Base-by-base conservation (phyloP, 2,113 vertebrate genomes). In the Neodontobutis hainanensis region DNA sequence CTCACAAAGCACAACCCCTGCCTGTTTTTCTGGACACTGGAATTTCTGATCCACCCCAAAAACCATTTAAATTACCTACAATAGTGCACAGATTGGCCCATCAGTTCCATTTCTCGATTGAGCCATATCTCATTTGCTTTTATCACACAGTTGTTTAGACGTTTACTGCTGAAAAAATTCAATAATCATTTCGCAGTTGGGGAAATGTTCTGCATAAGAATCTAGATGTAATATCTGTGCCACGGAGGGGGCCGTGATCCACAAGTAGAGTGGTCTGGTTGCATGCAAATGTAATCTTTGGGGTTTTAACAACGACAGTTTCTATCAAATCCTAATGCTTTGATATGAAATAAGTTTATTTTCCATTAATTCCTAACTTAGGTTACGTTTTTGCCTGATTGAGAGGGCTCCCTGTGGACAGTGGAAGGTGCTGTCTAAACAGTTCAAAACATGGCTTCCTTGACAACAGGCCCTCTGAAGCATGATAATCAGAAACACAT, bases 91-190 rank as follows among this genome's bases (percentile, higher is more conserved):
- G 51, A 72, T 63, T n/a, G 68, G 47, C 46, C 63, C 57, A 63
- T 78, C 58, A 40, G 64, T 81, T 89, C 89, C 48, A 84, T 70
- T 75, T 70, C 74, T 79, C 86, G 79, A 91, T 91, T 87, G 84
- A 90, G 81, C 84, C 68, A 9, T 88, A 87, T 82, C 77, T 91
- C 82, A 87, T 69, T 82, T 55, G 34, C 34, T 77, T 92, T 90
- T 90, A 90, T 72, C 75, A 71, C 34, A 4, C 46, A 43, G 38
- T 55, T 75, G 70, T 75, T 51, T 67, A 61, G 88, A 91, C 85
- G 70, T 91, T 89, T 91, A 90, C 61, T 59, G 74, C 79, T 87
- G 71, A 90, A 38, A 90, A 90, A 75, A 81, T 64, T 83, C 75
- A 83, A 74, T 74, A 53, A 82, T 80, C 68, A 49, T 11, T 81